Evolutionary conservation across 1,140 invertebrate species (phyloP), one percentile per base, ranked within the genome.

Genomic region (Ips nitidus): DNA sequence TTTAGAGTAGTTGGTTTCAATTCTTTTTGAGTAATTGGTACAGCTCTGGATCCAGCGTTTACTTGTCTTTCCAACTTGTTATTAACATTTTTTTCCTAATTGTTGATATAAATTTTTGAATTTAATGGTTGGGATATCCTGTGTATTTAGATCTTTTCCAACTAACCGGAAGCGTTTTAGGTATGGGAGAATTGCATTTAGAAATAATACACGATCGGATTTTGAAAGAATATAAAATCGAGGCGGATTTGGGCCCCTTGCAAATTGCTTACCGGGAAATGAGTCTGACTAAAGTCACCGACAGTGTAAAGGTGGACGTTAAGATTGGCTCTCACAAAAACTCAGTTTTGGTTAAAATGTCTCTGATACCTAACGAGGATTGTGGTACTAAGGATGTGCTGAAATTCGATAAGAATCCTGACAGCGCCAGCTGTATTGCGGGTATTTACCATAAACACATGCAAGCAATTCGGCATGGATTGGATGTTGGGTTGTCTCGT

Each of bases 181-280:
- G 94, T 22, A 99, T 99, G 97, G 98, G 98, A 4, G 96, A 99
- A 82, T 83, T 99, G 2, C 97, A 99, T 81, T 84, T 99, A 66
- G 96, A 99, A 75, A 92, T 99, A 55, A 92, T 99, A 43, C 92
- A 92, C 75, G 92, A 97, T 74, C 83, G 95, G 62, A 89, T 98
- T 39, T 80, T 85, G 57, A 88, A 86, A 59, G 96, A 99, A 75
- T 98, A 94, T 81, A 94, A 94, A 80, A 88, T 99, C 59, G 92
- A 99, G 45, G 94, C 89, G 1, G 92, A 97, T 73, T 80, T 99
- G n/a, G 97, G 98, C 1, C 88, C 91, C 0, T 80, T 98, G n/a
- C 94, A 97, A 84, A 95, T 99, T 62, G 90, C 96, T 2, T 98
- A 98, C 76, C 89, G 89, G 72, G 96, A 98, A 84, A 87, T 89